Evolutionary conservation across 1,140 invertebrate species (phyloP), one percentile per base, ranked within the genome.

Genomic region (Goniozus legneri): DNA sequence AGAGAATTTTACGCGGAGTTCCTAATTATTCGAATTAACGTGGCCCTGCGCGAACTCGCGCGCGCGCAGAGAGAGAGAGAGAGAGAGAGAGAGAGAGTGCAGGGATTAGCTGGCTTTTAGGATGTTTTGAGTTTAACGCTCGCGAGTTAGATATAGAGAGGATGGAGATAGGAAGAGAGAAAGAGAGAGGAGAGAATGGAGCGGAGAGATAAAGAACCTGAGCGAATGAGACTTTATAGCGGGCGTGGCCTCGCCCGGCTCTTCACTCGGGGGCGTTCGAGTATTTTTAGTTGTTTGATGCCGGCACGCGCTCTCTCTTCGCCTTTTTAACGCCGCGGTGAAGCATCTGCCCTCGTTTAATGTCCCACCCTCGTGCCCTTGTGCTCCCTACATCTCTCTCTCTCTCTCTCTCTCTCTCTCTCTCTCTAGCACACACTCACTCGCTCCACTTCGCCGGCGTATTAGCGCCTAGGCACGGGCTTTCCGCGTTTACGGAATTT

Each of bases 211-310:
- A 30, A 33, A 13, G n/a, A 33, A 13, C 7, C 3, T 4, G 14
- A 33, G 3, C 8, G 14, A 33, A n/a, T n/a, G 32, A 33, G 51
- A 67, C 56, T 69, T 69, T 69, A 68, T 65, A 67, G 58, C 65
- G 58, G 65, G 68, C 68, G 68, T 71, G 66, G 66, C 51, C 37
- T 43, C 36, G 30, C 60, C 56, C 51, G 65, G 66, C 50, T 35
- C 42, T 32, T 30, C 60, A 54, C 50, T 57, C 57, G 60, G 42
- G 53, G 7, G 59, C 62, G 65, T 64, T 61, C 37, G 58, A 60
- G 64, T 69, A 71, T 69, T 71, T 71, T 69, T 70, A 69, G 64
- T 62, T 60, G 65, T 62, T 61, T 58, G 54, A 56, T 58, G 51
- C 52, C 50, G 68, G 68, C 68, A 69, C 69, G 67, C 65, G 64